Conservation (phyloP, 1,140 invertebrate species). For the Apocrypta bakeri region DNA sequence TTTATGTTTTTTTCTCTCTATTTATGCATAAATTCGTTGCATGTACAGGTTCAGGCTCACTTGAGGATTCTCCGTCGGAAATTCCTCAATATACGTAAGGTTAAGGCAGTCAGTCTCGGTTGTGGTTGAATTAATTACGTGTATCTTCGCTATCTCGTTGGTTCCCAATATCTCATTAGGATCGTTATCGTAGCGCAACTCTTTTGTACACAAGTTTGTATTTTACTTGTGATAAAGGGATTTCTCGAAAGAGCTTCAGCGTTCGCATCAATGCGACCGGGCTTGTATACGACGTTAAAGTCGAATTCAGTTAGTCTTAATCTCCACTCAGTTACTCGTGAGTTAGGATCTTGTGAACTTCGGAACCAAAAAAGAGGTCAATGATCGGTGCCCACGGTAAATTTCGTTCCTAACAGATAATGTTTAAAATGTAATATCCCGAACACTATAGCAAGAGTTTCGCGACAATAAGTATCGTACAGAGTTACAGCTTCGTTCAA, state of each 20-base stretch:
- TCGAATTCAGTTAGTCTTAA: constrained; percentile 55
- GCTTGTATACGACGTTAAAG: background rate
- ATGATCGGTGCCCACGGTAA: constrained; percentile 71
- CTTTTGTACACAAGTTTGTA: too few relatives aligned
- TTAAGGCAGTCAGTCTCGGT: too few relatives aligned
- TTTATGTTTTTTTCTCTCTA: too few relatives aligned
- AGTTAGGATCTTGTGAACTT: constrained; percentile 60
- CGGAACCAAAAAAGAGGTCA: constrained; percentile 65
- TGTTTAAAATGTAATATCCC: constrained; percentile 65
- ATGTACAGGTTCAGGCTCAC: too few relatives aligned
- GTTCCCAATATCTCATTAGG: too few relatives aligned
- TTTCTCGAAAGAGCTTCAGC: constrained; percentile 52
- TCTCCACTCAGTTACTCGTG: constrained; percentile 49
- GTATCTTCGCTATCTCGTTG: too few relatives aligned
- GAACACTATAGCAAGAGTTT: background rate
- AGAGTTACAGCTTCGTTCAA: background rate
- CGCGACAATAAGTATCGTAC: constrained; percentile 9
- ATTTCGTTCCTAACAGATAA: constrained; percentile 67
- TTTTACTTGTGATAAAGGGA: too few relatives aligned
- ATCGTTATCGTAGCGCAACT: too few relatives aligned
- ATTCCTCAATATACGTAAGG: too few relatives aligned
- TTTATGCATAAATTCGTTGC: too few relatives aligned
- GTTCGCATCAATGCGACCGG: constrained; percentile 36
- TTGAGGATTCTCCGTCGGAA: too few relatives aligned
- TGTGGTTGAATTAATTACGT: too few relatives aligned